Base-by-base conservation (phyloP, 1,140 invertebrate genomes). In the Drosophila simulans region DNA sequence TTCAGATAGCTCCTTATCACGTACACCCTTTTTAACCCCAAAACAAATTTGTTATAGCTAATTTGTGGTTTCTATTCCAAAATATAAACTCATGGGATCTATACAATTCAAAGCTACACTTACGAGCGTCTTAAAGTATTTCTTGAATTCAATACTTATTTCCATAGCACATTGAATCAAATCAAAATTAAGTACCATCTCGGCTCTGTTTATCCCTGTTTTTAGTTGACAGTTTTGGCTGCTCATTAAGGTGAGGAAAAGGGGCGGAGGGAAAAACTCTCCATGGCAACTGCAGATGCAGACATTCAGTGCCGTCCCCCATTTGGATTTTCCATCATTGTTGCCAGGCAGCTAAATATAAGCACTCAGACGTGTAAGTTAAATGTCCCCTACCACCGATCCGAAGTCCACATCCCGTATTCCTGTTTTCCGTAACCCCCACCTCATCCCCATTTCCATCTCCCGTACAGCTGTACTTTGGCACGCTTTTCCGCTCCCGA, bases 331-430 rank as follows among this genome's bases (percentile, higher is more conserved):
- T 46, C 43, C 60, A 74, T 53, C 57, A 74, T 68, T 64, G 69
- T 74, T 71, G 80, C 75, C 79, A 11, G 66, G 42, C 74, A 83
- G 74, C 82, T 85, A 81, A 86, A 85, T 86, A 85, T 85, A 86
- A 70, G 68, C 65, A 70, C 60, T 75, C 74, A 68, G 62, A 52
- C 69, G 64, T 77, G 65, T 71, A 68, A 51, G 43, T 78, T 83
- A 71, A 54, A 72, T 35, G 65, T 40, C 42, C 25, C 65, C n/a
- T 4, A 34, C 11, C 15, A 4, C 49, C 42, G 34, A 43, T 10
- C 62, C 34, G 53, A 57, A 49, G 46, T 49, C 48, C 48, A 43
- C 31, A 35, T 40, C 52, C 54, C 27, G 39, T 15, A 11, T 51
- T 51, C 25, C 27, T 1, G 25, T 27, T 8, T 48, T 7, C 43